phyloP scores from a whole-genome alignment of 2,797 vertebrate species.

The Notolabrus celidotus region DNA sequence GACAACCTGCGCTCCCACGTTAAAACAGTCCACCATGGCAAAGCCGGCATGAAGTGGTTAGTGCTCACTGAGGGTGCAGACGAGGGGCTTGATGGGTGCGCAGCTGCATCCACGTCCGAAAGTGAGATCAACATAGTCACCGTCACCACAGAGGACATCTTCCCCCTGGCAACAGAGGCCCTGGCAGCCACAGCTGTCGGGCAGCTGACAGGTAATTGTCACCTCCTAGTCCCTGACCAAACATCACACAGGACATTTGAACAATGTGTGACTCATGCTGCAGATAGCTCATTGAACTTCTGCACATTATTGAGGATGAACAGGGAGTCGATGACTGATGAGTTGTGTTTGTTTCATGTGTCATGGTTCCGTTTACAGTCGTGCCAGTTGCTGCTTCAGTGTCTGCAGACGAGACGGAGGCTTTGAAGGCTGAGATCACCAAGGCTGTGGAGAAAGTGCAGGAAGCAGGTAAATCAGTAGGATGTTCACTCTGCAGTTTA shows the following conservation, averaged over 20 bases:
- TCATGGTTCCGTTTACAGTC: constrained; percentile 80
- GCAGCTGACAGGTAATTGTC: constrained; percentile 91
- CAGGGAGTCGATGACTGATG: neutral
- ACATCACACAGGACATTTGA: neutral
- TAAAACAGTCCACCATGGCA: constrained; percentile 97
- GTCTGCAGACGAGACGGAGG: constrained; percentile 94
- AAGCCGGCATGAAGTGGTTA: constrained; percentile 94
- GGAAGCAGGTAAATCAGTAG: constrained; percentile 90
- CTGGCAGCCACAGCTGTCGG: constrained; percentile 91
- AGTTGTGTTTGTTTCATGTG: neutral
- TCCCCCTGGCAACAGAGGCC: constrained; percentile 92
- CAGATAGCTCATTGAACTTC: neutral
- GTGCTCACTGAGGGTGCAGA: constrained; percentile 75
- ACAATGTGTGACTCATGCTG: neutral
- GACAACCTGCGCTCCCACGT: constrained; percentile 98
- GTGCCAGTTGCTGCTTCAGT: constrained; percentile 91
- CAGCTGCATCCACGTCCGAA: constrained; percentile 69
- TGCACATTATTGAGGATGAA: neutral
- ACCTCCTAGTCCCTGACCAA: neutral
- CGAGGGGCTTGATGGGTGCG: constrained; percentile 64
- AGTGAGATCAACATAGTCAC: constrained; percentile 95
- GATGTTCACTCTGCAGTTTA: neutral
- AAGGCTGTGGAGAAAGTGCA: constrained; percentile 98
- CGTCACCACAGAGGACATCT: constrained; percentile 93
- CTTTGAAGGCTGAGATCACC: constrained; percentile 96